Evolutionary conservation across 2,113 vertebrate species (phyloP).

Genomic region (Saiga tatarica): DNA sequence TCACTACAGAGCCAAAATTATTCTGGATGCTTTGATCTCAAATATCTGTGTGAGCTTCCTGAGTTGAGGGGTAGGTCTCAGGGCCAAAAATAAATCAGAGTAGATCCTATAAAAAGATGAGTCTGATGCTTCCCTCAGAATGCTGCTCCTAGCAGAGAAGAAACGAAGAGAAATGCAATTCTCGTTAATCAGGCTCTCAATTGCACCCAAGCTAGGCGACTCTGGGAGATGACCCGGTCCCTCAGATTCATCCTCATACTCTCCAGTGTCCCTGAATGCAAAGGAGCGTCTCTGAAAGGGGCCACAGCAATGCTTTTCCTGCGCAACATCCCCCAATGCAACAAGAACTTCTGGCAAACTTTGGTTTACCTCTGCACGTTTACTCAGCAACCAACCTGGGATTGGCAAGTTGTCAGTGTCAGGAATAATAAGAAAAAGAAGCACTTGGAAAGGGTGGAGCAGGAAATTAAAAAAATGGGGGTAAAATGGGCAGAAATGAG

Average conservation of each 20-base stretch:
- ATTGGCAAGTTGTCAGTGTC: neutral
- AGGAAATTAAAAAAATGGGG: neutral
- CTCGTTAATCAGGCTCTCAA: neutral
- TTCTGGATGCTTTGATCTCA: constrained; percentile 49
- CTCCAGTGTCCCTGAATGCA: neutral
- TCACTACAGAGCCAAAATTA: constrained; percentile 1
- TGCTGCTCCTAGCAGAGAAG: neutral
- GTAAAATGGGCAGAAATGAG: neutral
- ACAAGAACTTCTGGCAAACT: neutral
- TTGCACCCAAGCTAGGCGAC: neutral
- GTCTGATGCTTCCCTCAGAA: neutral
- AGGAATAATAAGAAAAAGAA: neutral
- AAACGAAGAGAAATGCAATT: constrained; percentile 25
- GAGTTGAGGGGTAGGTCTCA: neutral
- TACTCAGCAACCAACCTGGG: neutral
- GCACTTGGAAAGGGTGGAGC: neutral
- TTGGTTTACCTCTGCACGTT: neutral
- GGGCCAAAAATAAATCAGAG: constrained; percentile 17
- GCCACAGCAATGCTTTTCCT: neutral
- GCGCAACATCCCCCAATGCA: neutral
- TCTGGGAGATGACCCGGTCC: neutral
- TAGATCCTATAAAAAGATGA: constrained; percentile 13
- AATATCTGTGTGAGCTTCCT: neutral
- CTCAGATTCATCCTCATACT: neutral
- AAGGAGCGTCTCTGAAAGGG: neutral